Evolutionary conservation across 2,113 vertebrate genomes (phyloP).

Genomic region (Patagioenas fasciata): DNA sequence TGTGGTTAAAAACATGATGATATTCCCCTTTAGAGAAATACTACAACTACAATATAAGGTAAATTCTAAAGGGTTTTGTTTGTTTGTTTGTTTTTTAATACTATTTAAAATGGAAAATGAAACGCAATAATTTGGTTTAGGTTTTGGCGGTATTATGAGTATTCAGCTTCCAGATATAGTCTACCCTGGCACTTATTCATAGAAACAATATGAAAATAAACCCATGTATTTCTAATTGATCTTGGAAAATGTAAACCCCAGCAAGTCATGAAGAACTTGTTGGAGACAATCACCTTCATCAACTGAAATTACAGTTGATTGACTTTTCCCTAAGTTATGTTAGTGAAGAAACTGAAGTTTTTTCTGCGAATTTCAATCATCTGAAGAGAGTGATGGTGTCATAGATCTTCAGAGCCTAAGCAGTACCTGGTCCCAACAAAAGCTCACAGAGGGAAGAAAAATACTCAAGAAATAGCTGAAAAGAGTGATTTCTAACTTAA

Average conservation of each 20-base stretch:
- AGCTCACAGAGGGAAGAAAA: background rate
- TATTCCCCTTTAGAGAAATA: background rate
- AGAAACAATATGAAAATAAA: background rate
- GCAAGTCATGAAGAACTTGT: background rate
- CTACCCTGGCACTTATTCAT: background rate
- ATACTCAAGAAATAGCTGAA: background rate
- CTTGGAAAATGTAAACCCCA: slow-evolving; percentile 27
- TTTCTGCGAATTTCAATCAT: background rate
- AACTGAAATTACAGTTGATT: background rate
- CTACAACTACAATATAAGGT: background rate
- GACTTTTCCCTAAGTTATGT: background rate
- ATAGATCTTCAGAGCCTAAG: background rate
- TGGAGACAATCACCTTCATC: background rate
- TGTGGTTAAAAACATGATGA: background rate
- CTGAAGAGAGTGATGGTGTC: background rate
- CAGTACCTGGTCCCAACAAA: background rate
- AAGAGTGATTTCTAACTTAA: background rate
- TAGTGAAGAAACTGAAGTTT: background rate
- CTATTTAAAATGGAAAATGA: background rate
- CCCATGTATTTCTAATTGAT: background rate
- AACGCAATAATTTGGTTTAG: background rate
- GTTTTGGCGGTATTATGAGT: background rate
- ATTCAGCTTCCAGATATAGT: background rate
- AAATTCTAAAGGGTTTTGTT: background rate
- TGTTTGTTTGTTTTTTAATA: background rate